Percentiles rank a stretch among this genome's conserved stretches.
Conservation (phyloP, 2,888 invertebrate genomes). For the Plebejus anna region DNA sequence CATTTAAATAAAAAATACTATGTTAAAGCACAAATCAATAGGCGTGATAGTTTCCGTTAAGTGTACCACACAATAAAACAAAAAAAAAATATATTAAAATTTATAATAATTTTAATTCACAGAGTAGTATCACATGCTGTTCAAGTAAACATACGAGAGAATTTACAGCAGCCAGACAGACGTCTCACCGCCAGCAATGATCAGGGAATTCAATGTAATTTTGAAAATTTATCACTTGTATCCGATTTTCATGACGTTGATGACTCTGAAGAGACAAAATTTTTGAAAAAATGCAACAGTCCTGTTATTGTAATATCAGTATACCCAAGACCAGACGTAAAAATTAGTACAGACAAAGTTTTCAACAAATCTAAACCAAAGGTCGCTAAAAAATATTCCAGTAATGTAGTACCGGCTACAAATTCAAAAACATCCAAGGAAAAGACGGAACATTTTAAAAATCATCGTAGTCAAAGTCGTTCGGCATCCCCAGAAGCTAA, state of each 20-base stretch:
- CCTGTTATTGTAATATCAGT: slow-evolving; percentile 69
- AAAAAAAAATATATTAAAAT: too few species aligned
- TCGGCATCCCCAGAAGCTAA: slow-evolving; percentile 7
- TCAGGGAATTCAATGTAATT: slow-evolving; percentile 50
- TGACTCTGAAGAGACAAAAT: slow-evolving; percentile 36
- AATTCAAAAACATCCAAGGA: slow-evolving; percentile 32
- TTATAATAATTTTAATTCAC: too few species aligned
- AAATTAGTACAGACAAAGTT: slow-evolving; percentile 34
- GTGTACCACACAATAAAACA: too few species aligned
- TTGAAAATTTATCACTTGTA: slow-evolving; percentile 34
- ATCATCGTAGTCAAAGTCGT: not conserved
- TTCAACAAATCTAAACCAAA: slow-evolving; percentile 33
- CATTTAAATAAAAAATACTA: too few species aligned
- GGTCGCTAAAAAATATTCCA: slow-evolving; percentile 29
- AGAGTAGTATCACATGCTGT: slow-evolving; percentile 54
- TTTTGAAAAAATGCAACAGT: slow-evolving; percentile 44
- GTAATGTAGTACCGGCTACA: slow-evolving; percentile 30
- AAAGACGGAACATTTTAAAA: not conserved
- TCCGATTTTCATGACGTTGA: slow-evolving; percentile 35
- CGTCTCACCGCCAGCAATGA: slow-evolving; percentile 38
- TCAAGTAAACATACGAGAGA: slow-evolving; percentile 51
- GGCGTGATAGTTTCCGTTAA: too few species aligned
- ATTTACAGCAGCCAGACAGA: slow-evolving; percentile 34
- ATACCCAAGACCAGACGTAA: slow-evolving; percentile 53
- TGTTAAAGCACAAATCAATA: too few species aligned